A percentile compares a stretch with the other conserved stretches of the same genome.
These are phyloP conservation scores for Geotria australis DNA, from an alignment of 2,797 vertebrate genomes.

Conservation along the genomic window DNA sequence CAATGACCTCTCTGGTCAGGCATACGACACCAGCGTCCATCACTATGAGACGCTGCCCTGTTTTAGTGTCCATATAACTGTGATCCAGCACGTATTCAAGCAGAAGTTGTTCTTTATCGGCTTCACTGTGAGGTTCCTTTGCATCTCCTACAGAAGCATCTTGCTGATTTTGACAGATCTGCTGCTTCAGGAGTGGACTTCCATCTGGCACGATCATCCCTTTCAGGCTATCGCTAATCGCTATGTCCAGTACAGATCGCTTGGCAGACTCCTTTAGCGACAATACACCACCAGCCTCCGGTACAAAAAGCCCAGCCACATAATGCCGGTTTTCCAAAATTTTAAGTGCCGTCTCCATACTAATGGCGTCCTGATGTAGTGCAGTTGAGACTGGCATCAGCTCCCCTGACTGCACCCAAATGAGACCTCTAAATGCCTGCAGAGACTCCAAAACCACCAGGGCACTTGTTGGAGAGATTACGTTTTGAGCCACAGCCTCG, in stretches of 20 bases:
- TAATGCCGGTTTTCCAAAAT: conserved; percentile 25
- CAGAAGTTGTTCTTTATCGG: conserved; percentile 12
- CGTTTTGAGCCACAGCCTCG: conserved; percentile 26
- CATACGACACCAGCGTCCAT: conserved; percentile 22
- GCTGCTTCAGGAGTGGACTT: conserved; percentile 13
- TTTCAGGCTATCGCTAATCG: conserved; percentile 14
- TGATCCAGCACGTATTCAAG: conserved; percentile 36
- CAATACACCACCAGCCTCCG: conserved; percentile 27
- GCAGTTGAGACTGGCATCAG: conserved; percentile 28
- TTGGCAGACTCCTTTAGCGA: conserved; percentile 20
- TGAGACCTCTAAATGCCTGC: conserved; percentile 32
- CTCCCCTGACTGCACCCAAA: conserved; percentile 64
- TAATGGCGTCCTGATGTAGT: conserved; percentile 39
- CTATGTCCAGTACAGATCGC: conserved; percentile 9
- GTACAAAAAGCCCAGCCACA: conserved; percentile 31
- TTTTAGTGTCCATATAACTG: conserved; percentile 40
- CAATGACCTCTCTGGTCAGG: conserved; percentile 4
- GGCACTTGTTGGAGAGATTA: conserved; percentile 31
- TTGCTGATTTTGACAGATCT: conserved; percentile 5
- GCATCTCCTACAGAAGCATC: background rate
- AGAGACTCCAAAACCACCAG: conserved; percentile 46
- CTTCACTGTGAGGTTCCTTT: background rate
- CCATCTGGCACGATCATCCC: conserved; percentile 31
- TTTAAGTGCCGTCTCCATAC: conserved; percentile 23
- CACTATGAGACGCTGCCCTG: conserved; percentile 41